Evolutionary conservation across 2,797 vertebrate species (phyloP).

Genomic region (Danio albolineatus): DNA sequence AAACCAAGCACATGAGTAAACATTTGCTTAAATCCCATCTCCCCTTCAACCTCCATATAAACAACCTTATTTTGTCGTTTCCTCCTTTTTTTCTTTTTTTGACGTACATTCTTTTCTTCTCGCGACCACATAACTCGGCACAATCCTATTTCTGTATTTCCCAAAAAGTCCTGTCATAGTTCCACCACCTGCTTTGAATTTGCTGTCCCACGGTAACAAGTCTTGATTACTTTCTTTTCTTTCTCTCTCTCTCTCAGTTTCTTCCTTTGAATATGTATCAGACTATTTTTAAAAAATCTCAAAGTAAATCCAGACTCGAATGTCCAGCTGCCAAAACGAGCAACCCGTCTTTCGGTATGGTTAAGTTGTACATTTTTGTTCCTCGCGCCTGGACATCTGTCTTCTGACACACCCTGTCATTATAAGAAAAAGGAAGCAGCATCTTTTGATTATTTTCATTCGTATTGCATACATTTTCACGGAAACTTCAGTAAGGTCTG

Average conservation of each 20-base stretch:
- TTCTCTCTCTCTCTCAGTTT: slow-evolving; percentile 46
- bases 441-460: slow-evolving; percentile 76
- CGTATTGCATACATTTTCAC: slow-evolving; percentile 61
- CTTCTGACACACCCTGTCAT: slow-evolving; percentile 80
- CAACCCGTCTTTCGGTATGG: slow-evolving; percentile 69
- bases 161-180: slow-evolving; percentile 35
- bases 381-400: slow-evolving; percentile 80
- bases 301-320: slow-evolving; percentile 73
- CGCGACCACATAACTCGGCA: slow-evolving; percentile 52
- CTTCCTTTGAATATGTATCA: slow-evolving; percentile 45
- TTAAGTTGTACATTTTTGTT: slow-evolving; percentile 73
- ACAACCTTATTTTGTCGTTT: slow-evolving; percentile 34
- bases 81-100: slow-evolving; percentile 31
- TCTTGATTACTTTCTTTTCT: slow-evolving; percentile 53
- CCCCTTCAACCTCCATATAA: slow-evolving; percentile 44
- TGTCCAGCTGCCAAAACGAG: slow-evolving; percentile 66
- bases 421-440: slow-evolving; percentile 75
- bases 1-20: slow-evolving; percentile 67
- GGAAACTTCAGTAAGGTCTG: slow-evolving; percentile 55
- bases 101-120: slow-evolving; percentile 43
- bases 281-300: slow-evolving; percentile 58
- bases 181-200: slow-evolving; percentile 60
- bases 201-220: slow-evolving; percentile 32
- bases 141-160: slow-evolving; percentile 47
- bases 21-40: slow-evolving; percentile 58